Evolutionary conservation across 2,888 invertebrate species (phyloP).

Genomic region (Pimpla rufipes): DNA sequence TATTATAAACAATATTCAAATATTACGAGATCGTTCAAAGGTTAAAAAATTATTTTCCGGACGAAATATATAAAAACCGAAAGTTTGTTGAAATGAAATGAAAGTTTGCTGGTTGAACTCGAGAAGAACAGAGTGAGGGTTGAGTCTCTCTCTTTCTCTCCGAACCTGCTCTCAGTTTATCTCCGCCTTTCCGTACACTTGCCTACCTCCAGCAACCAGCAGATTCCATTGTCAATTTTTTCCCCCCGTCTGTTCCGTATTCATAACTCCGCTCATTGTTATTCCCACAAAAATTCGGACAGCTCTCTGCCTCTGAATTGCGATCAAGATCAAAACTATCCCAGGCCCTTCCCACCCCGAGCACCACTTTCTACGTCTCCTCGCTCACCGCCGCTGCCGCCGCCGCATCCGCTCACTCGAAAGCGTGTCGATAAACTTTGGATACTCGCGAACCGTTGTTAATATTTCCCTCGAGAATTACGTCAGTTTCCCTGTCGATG

Average conservation of each 20-base stretch:
- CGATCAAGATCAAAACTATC: slow-evolving; percentile 62
- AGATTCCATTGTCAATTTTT: slow-evolving; percentile 37
- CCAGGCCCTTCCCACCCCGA: slow-evolving; percentile 28
- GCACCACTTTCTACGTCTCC: slow-evolving; percentile 52
- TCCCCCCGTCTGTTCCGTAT: slow-evolving; percentile 5
- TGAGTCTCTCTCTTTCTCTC: slow-evolving; percentile 7
- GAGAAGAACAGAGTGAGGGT: too few relatives aligned
- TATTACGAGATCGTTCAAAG: too few relatives aligned
- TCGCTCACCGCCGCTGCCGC: not conserved
- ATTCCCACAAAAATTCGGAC: slow-evolving; percentile 54
- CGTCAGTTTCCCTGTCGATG: too few relatives aligned
- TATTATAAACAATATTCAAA: too few relatives aligned
- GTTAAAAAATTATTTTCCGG: too few relatives aligned
- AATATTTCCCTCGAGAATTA: slow-evolving; percentile 9
- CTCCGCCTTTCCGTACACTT: slow-evolving; percentile 4
- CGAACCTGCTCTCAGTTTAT: slow-evolving; percentile 21
- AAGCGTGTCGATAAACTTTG: slow-evolving; percentile 41
- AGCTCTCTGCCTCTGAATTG: slow-evolving; percentile 31
- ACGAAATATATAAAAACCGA: too few relatives aligned
- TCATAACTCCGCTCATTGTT: slow-evolving; percentile 56
- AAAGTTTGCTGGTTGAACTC: slow-evolving; percentile 41
- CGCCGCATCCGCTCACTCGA: slow-evolving; percentile 42
- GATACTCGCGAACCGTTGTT: not conserved
- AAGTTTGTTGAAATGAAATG: too few relatives aligned
- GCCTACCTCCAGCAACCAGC: slow-evolving; percentile 19